Evolutionary conservation across 2,888 invertebrate genomes (phyloP).

Genomic region (Torymus tubicola): DNA sequence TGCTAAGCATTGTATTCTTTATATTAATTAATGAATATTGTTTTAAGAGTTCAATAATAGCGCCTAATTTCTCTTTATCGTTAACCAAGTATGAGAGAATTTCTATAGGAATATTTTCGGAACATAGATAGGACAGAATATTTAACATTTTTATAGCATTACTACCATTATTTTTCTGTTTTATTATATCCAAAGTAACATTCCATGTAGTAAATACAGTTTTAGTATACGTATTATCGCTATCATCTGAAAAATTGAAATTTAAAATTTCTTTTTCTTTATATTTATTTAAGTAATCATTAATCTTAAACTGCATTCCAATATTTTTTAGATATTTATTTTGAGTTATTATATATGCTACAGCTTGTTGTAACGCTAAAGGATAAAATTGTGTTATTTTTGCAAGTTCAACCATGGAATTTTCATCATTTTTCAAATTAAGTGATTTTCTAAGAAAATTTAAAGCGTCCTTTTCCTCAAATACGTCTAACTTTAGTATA

Average conservation of each 20-base stretch:
- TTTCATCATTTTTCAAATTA: constrained; percentile 5
- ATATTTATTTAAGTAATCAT: too few species aligned
- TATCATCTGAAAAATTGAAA: background rate
- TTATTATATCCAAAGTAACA: constrained; percentile 12
- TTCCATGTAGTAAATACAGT: constrained; percentile 18
- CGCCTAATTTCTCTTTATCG: background rate
- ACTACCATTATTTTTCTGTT: constrained; percentile 2
- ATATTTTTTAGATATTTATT: background rate
- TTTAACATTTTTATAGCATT: constrained; percentile 12
- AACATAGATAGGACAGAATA: constrained; percentile 1
- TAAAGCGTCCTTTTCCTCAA: constrained; percentile 21
- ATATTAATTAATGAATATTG: constrained; percentile 29
- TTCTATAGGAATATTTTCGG: constrained; percentile 4
- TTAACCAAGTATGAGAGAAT: background rate
- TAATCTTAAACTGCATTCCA: too few species aligned
- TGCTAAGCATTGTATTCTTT: background rate
- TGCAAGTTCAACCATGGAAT: constrained; percentile 6
- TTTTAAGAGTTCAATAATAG: constrained; percentile 11
- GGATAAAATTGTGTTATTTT: constrained; percentile 24
- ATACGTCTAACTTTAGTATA: background rate
- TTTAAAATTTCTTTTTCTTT: background rate
- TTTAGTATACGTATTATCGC: background rate
- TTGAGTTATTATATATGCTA: constrained; percentile 25
- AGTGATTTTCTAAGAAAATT: constrained; percentile 26
- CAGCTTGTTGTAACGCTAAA: constrained; percentile 37